Base-by-base conservation (phyloP, 2,888 invertebrate species). In the Tanytarsus gracilentus region DNA sequence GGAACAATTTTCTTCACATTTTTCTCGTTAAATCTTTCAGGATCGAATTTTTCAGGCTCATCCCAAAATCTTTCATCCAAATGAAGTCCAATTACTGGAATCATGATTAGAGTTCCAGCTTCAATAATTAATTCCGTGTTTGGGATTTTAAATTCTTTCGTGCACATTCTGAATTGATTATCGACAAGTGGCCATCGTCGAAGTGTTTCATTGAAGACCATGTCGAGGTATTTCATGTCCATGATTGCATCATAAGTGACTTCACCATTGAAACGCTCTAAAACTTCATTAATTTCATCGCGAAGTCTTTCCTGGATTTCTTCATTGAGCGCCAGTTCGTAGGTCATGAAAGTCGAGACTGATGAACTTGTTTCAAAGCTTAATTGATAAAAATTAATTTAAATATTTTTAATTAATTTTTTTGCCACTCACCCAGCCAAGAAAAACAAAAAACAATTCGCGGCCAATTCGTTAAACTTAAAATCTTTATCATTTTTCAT, bases 291-390 rank as follows among this genome's bases (percentile, higher is more conserved):
- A 25, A 75, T 70, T 63, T 69, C 69, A 33, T 62, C 60, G 21
- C 64, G 51, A 2, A 74, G 36, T 65, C 68, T 65, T 66, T 71
- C 66, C 66, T 77, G 76, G 0, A 75, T 63, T 1, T 72, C 66
- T 7, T 68, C 71, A 63, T 76, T 69, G 6, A 65, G 44, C 1
- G 75, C 74, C 7, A 76, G 63, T 62, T 72, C 66, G 61, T 72
- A 72, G 7, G 72, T 62, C 39, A 72, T 63, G 48, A 70, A 75
- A 1, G 71, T 63, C 63, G 75, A 67, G 0, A 75, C 71, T 0
- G 73, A 70, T 0, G 76, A 72, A 48, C 71, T 72, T 1, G 76
- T 76, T 63, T 76, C 76, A 63, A 73, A 76, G 0, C 76, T 68
- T 76, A 5, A 71, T 76, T 2, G 67, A 67, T 21, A 74, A 66